phyloP scores from a whole-genome alignment of 1,140 invertebrate genomes.

The Capitella teleta region DNA sequence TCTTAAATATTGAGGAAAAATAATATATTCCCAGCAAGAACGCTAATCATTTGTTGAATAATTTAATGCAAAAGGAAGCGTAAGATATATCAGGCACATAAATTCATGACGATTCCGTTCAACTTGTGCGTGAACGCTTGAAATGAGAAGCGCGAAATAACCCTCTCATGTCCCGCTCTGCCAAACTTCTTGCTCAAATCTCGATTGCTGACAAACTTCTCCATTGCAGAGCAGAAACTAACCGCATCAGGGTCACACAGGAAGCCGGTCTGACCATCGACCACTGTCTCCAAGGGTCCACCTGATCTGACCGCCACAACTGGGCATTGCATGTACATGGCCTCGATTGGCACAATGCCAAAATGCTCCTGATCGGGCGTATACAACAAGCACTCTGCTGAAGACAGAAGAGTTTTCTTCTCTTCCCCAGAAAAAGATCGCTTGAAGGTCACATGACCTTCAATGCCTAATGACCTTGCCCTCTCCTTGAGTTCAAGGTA shows the following conservation, averaged over 20 bases:
- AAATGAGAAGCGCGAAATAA: slow-evolving; percentile 69
- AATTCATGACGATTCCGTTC: slow-evolving; percentile 46
- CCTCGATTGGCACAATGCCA: slow-evolving; percentile 97
- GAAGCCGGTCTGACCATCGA: slow-evolving; percentile 78
- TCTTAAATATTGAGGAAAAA: no score
- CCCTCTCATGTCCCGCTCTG: slow-evolving; percentile 54
- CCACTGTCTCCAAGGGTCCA: slow-evolving; percentile 87
- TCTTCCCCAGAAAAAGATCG: slow-evolving; percentile 73
- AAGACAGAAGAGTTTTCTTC: slow-evolving; percentile 67
- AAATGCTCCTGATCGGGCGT: slow-evolving; percentile 97
- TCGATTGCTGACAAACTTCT: slow-evolving; percentile 50
- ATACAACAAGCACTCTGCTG: slow-evolving; percentile 73
- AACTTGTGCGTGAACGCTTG: slow-evolving; percentile 59
- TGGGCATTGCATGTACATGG: slow-evolving; percentile 86
- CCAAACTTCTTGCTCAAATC: slow-evolving; percentile 55
- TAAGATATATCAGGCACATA: background rate
- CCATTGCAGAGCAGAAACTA: slow-evolving; percentile 69
- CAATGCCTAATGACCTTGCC: slow-evolving; percentile 54
- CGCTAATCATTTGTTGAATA: no score
- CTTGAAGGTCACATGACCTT: slow-evolving; percentile 68
- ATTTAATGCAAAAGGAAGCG: no score
- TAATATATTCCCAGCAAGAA: no score
- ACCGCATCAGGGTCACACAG: slow-evolving; percentile 57
- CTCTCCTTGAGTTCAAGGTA: slow-evolving; percentile 63
- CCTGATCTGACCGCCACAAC: slow-evolving; percentile 92